Evolutionary conservation across 2,113 vertebrate genomes (phyloP).

Genomic region (Caretta caretta): DNA sequence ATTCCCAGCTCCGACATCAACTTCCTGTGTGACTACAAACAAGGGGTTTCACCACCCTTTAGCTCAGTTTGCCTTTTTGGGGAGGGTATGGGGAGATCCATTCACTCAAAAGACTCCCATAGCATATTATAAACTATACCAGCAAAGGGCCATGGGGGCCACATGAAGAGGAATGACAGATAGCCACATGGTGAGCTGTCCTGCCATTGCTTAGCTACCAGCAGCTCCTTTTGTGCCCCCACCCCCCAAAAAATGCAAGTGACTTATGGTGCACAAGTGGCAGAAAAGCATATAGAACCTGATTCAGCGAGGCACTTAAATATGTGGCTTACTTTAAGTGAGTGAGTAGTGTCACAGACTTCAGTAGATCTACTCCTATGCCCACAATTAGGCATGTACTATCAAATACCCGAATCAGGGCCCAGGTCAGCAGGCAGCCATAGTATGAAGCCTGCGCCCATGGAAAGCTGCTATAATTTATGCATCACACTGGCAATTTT

Average conservation of each 20-base stretch:
- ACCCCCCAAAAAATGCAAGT: too few relatives aligned
- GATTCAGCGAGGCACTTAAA: not conserved
- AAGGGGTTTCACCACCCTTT: not conserved
- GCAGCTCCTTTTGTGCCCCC: not conserved
- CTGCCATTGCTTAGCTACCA: not conserved
- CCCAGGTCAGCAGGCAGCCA: not conserved
- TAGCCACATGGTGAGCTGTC: accelerated
- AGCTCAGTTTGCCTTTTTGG: not conserved
- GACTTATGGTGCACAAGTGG: not conserved
- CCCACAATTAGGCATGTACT: not conserved
- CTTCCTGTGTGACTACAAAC: not conserved
- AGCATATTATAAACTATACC: not conserved
- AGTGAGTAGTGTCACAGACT: not conserved
- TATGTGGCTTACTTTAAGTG: not conserved
- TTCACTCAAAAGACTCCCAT: not conserved
- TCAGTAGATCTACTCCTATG: not conserved
- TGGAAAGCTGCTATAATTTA: slow-evolving; percentile 34
- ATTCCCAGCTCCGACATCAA: not conserved
- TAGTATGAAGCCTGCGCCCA: not conserved
- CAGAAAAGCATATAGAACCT: not conserved
- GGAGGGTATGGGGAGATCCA: too few relatives aligned
- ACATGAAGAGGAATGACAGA: accelerated
- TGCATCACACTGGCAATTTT: not conserved
- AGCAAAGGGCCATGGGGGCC: accelerated
- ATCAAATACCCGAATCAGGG: not conserved